These are phyloP conservation scores for Zenarchopterus dispar DNA, from an alignment of 2,797 vertebrate genomes.

Conservation along the genomic window DNA sequence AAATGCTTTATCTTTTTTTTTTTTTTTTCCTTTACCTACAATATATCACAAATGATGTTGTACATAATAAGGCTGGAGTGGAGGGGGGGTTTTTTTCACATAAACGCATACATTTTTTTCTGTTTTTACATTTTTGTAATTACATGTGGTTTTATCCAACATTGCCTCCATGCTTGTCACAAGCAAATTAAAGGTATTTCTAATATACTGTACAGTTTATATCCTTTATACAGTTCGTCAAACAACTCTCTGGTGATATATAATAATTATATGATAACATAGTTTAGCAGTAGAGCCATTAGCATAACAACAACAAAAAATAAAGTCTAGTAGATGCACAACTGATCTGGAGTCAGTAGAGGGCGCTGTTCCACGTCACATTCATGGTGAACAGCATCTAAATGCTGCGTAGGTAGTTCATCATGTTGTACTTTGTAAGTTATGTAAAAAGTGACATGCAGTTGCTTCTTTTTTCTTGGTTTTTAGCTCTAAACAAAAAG, in stretches of 20 bases:
- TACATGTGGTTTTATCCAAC: slow-evolving; percentile 42
- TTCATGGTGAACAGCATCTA: slow-evolving; percentile 20
- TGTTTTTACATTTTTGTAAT: slow-evolving; percentile 55
- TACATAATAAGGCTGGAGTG: slow-evolving; percentile 78
- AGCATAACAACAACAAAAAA: no score
- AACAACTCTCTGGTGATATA: slow-evolving; percentile 27
- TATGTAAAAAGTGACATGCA: slow-evolving; percentile 25
- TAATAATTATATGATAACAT: slow-evolving; percentile 19
- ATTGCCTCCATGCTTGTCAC: slow-evolving; percentile 49
- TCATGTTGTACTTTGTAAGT: slow-evolving; percentile 20
- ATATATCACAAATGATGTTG: slow-evolving; percentile 63
- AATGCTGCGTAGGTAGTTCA: slow-evolving; percentile 51
- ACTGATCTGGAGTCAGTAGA: slow-evolving; percentile 45
- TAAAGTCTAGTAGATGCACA: slow-evolving; percentile 23
- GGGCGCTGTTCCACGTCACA: slow-evolving; percentile 36
- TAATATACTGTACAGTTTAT: slow-evolving; percentile 42
- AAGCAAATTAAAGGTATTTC: slow-evolving; percentile 38
- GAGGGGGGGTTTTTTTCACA: slow-evolving; percentile 58
- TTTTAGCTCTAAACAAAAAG: neutral
- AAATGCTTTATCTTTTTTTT: slow-evolving; percentile 67
- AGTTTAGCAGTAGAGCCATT: slow-evolving; percentile 6
- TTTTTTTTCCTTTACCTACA: slow-evolving; percentile 51
- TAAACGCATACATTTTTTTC: slow-evolving; percentile 62
- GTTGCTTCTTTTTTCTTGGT: neutral
- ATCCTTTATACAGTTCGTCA: slow-evolving; percentile 17